A percentile compares a stretch with the other conserved stretches of the same genome.
These are phyloP conservation scores for Ophraella communa DNA, from an alignment of 2,888 invertebrate genomes.

Conservation along the genomic window DNA sequence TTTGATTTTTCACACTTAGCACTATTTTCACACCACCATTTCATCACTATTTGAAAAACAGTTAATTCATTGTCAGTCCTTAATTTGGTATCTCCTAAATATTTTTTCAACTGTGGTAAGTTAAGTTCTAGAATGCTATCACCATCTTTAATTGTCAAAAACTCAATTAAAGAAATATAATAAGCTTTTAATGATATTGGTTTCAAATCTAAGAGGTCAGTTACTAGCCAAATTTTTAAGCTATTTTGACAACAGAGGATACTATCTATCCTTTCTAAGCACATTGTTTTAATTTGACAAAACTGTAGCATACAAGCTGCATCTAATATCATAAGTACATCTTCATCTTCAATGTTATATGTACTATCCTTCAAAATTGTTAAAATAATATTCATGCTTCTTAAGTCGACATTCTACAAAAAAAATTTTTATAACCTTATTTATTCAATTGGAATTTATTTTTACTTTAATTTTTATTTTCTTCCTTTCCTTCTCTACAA, in stretches of 20 bases:
- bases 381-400: slow-evolving; percentile 56
- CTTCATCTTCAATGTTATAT: slow-evolving; percentile 47
- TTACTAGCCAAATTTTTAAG: slow-evolving; percentile 52
- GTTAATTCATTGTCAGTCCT: slow-evolving; percentile 50
- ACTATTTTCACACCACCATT: slow-evolving; percentile 55
- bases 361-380: slow-evolving; percentile 48
- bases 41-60: slow-evolving; percentile 55
- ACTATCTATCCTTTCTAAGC: slow-evolving; percentile 44
- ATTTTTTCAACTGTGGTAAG: slow-evolving; percentile 51
- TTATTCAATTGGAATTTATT: background rate
- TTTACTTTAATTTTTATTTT: slow-evolving; percentile 56
- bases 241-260: slow-evolving; percentile 48
- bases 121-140: slow-evolving; percentile 49
- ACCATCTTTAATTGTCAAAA: slow-evolving; percentile 48
- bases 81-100: slow-evolving; percentile 51
- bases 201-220: slow-evolving; percentile 50
- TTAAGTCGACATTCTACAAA: slow-evolving; percentile 56
- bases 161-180: slow-evolving; percentile 53
- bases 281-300: slow-evolving; percentile 49
- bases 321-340: slow-evolving; percentile 53
- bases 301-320: slow-evolving; percentile 60
- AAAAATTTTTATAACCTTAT: background rate
- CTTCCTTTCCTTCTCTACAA: slow-evolving; percentile 54
- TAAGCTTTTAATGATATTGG: slow-evolving; percentile 54
- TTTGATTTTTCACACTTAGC: slow-evolving; percentile 22